These are phyloP conservation scores for Rattus rattus DNA, from an alignment of 2,113 vertebrate genomes.

Conservation along the genomic window DNA sequence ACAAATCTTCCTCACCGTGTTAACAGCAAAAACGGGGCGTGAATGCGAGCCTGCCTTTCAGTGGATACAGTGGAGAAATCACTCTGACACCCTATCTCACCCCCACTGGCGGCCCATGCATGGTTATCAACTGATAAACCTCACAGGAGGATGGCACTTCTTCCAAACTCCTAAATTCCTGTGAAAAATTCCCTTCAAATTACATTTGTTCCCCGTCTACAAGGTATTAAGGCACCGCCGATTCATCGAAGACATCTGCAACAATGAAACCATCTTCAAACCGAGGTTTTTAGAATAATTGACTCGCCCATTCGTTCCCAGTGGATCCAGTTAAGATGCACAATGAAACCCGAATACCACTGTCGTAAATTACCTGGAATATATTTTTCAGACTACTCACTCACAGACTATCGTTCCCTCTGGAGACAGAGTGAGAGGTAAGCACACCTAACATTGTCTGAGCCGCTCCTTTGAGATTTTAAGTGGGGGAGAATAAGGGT, in stretches of 20 bases:
- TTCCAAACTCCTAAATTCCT: constrained; percentile 15
- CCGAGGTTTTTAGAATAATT: constrained; percentile 38
- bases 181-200: constrained; percentile 49
- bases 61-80: not conserved
- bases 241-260: constrained; percentile 61
- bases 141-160: not conserved
- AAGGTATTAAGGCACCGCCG: constrained; percentile 40
- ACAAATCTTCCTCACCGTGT: not conserved
- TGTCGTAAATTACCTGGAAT: constrained; percentile 65
- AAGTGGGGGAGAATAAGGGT: constrained; percentile 16
- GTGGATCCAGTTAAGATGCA: not conserved
- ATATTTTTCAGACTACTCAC: constrained; percentile 45
- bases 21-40: not conserved
- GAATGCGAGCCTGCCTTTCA: not conserved
- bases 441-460: constrained; percentile 27
- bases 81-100: not conserved
- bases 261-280: constrained; percentile 61
- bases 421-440: not conserved
- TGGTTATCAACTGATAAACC: not conserved
- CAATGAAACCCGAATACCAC: constrained; percentile 43
- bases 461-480: not conserved
- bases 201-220: constrained; percentile 55
- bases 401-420: not conserved
- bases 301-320: constrained; percentile 30
- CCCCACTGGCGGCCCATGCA: not conserved